These are phyloP conservation scores for Urophycis tenuis DNA, from an alignment of 2,797 vertebrate species.

Conservation along the genomic window DNA sequence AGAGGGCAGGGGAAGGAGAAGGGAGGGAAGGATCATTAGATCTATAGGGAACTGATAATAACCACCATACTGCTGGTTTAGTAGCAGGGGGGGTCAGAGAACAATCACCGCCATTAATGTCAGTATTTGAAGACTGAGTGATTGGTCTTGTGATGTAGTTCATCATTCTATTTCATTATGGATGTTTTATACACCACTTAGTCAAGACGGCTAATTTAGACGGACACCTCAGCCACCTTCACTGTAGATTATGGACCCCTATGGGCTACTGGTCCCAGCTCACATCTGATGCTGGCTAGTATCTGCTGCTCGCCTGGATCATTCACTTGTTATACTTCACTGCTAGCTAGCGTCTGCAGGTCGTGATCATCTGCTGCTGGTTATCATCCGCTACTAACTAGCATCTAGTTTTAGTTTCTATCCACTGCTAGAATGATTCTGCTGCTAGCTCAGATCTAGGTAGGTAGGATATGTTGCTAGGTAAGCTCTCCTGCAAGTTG, in stretches of 20 bases:
- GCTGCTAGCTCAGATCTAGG: background rate
- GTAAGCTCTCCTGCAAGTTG: background rate
- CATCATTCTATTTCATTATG: background rate
- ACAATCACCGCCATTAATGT: conserved; percentile 4
- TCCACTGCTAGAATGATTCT: background rate
- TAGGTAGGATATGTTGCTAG: background rate
- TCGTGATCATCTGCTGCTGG: background rate
- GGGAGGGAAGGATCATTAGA: conserved; percentile 2
- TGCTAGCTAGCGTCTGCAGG: too few relatives aligned
- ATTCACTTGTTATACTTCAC: background rate
- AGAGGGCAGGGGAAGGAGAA: conserved; percentile 51
- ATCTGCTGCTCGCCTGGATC: background rate
- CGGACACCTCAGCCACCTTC: background rate
- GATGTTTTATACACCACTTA: background rate
- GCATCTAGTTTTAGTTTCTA: background rate
- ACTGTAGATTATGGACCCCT: background rate
- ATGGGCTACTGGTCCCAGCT: background rate
- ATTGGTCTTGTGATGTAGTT: background rate
- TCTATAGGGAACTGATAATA: background rate
- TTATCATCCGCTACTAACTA: background rate
- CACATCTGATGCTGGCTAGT: background rate
- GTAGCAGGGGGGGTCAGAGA: background rate
- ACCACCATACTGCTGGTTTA: background rate
- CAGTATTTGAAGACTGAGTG: background rate
- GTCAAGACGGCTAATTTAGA: background rate